Percentiles rank a stretch among this genome's conserved stretches.
These are phyloP conservation scores for Patiria miniata DNA, from an alignment of 35 echinoderm and acorn worm genomes.

Conservation along the genomic window DNA sequence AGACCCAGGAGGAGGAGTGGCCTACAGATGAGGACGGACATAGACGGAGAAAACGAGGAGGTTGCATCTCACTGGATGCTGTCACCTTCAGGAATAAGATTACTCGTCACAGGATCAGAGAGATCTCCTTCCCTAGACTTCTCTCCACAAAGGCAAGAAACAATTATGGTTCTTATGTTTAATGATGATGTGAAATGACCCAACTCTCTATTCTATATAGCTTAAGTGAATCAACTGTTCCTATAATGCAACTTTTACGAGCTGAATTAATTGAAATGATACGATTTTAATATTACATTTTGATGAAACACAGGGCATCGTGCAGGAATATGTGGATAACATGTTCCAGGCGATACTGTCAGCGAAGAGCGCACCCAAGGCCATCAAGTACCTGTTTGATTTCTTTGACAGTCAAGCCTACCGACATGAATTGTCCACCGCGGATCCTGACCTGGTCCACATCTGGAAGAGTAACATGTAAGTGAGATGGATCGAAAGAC, in stretches of 20 bases:
- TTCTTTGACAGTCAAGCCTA: constrained; percentile 71
- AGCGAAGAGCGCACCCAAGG: background rate
- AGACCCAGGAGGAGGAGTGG: background rate
- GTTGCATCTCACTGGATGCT: background rate
- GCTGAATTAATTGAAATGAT: too few relatives aligned
- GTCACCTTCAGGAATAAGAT: constrained; percentile 17
- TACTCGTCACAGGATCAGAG: background rate
- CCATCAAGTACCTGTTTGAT: constrained; percentile 72
- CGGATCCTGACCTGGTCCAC: constrained; percentile 41
- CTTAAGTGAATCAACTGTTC: too few relatives aligned
- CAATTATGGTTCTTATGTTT: too few relatives aligned
- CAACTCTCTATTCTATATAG: too few relatives aligned
- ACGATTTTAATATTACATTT: background rate
- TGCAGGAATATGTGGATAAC: constrained; percentile 95
- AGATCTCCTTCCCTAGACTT: constrained; percentile 33
- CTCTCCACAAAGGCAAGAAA: background rate
- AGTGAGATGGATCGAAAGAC: constrained; percentile 1
- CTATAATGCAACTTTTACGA: too few relatives aligned
- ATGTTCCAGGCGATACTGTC: constrained; percentile 74
- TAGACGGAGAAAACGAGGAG: background rate
- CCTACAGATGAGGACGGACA: background rate
- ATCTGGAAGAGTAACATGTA: constrained; percentile 79
- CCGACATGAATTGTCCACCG: constrained; percentile 16
- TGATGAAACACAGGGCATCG: constrained; percentile 52
- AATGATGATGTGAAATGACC: too few relatives aligned